Base-by-base conservation (phyloP, 2,888 invertebrate species). In the Gnatocerus cornutus region DNA sequence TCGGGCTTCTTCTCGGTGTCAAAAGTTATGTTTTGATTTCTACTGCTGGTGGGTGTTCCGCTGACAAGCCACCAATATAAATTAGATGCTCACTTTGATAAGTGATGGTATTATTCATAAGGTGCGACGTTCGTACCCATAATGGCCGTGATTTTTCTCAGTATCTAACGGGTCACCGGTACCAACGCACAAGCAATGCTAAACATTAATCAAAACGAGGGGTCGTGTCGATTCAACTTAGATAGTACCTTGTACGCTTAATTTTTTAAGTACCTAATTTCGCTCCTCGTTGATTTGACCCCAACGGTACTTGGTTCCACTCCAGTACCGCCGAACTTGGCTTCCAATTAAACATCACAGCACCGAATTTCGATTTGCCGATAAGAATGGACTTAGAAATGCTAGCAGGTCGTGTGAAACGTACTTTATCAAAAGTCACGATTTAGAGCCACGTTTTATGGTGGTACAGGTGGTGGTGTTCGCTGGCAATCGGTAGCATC, bases 381-480 rank as follows among this genome's bases (percentile, higher is more conserved):
- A 63, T 48, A 50, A 43, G 56, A 10, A 33, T 48, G 56, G 46
- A 37, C 30, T 53, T 30, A 14, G 29, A 55, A 55, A 53, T 4
- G n/a, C 43, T 33, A 48, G 6, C 43, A 63, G 68, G 68, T 69
- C 68, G 68, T 69, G 68, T 64, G 68, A 64, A 69, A 39, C 37
- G 33, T 41, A 33, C 48, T 64, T 63, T 58, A 69, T 69, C 68
- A 63, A 56, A 69, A 63, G 68, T 69, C 63, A 68, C 68, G 68
- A 61, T 61, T 53, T 10, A 29, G 45, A 61, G 21, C 39, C 67
- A 61, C 61, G 61, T 61, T 68, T 56, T 30, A 33, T 14, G 56
- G 56, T 56, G 33, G 13, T 59, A 59, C 59, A 59, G 59, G 59
- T 59, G 59, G 45, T 59, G 45, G 14, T 33, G 8, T 14, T 59